Percentiles rank a stretch among this genome's conserved stretches.
Conservation (phyloP, 2,888 invertebrate species). For the Cenopis cana region DNA sequence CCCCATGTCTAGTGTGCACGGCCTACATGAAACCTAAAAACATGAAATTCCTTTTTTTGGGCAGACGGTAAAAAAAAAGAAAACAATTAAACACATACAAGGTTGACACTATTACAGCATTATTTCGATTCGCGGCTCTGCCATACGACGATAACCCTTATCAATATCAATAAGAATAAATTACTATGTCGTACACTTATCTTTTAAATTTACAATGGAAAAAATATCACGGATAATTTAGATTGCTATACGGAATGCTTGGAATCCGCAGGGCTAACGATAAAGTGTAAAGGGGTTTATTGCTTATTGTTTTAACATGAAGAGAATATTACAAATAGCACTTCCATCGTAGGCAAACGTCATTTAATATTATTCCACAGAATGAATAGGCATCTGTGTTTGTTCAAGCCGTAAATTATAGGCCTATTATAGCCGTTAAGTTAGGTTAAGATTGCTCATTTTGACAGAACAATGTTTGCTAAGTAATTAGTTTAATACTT, state of each 20-base stretch:
- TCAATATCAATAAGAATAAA: slow-evolving; percentile 40
- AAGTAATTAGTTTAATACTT: no score
- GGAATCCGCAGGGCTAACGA: background rate
- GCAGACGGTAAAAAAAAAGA: no score
- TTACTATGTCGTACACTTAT: slow-evolving; percentile 26
- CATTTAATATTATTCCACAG: background rate
- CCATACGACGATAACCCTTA: slow-evolving; percentile 32
- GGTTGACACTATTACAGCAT: background rate
- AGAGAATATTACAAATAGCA: background rate
- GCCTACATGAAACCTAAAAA: no score
- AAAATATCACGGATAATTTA: slow-evolving; percentile 9
- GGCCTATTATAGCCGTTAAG: background rate
- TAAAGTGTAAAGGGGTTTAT: background rate
- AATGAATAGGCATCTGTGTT: background rate
- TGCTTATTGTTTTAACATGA: background rate
- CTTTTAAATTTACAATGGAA: slow-evolving; percentile 31
- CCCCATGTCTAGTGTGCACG: no score
- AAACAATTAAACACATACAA: no score
- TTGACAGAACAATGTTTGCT: background rate
- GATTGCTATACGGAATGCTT: background rate
- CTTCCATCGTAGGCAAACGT: background rate
- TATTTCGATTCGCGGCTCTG: background rate
- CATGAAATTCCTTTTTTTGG: no score
- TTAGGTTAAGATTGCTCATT: background rate
- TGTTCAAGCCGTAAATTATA: background rate